Evolutionary conservation across 2,888 invertebrate genomes (phyloP).

Genomic region (Pelosia muscerda): DNA sequence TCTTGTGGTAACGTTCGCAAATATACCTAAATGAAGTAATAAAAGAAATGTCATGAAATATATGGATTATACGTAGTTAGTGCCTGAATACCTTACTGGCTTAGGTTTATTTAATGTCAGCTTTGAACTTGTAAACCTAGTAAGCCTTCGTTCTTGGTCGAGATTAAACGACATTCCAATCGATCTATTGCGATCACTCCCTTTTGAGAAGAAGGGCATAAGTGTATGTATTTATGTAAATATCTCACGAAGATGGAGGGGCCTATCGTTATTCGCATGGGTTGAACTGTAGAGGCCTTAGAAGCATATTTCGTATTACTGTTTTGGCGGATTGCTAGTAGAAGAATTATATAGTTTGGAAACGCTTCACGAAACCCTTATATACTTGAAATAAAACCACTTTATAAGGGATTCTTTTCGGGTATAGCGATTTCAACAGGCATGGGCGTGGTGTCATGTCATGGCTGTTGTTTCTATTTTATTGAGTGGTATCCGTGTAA

Average conservation of each 20-base stretch:
- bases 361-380: too few species aligned
- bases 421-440: too few species aligned
- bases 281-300: slow-evolving; percentile 14
- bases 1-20: too few species aligned
- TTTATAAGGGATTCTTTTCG: too few species aligned
- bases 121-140: slow-evolving; percentile 46
- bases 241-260: slow-evolving; percentile 31
- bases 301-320: slow-evolving; percentile 18
- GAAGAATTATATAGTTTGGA: background rate
- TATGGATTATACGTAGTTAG: background rate
- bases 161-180: slow-evolving; percentile 44
- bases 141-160: slow-evolving; percentile 33
- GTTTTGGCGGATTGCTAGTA: background rate
- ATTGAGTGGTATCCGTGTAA: too few species aligned
- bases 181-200: slow-evolving; percentile 17
- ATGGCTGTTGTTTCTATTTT: too few species aligned
- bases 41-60: too few species aligned
- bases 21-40: too few species aligned
- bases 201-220: slow-evolving; percentile 44
- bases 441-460: too few species aligned
- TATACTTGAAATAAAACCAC: too few species aligned
- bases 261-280: slow-evolving; percentile 21
- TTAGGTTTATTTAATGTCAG: slow-evolving; percentile 10
- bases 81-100: background rate
- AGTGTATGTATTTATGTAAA: slow-evolving; percentile 37